Conservation (phyloP, 2,888 invertebrate genomes). For the Acanthococcus lagerstroemiae region DNA sequence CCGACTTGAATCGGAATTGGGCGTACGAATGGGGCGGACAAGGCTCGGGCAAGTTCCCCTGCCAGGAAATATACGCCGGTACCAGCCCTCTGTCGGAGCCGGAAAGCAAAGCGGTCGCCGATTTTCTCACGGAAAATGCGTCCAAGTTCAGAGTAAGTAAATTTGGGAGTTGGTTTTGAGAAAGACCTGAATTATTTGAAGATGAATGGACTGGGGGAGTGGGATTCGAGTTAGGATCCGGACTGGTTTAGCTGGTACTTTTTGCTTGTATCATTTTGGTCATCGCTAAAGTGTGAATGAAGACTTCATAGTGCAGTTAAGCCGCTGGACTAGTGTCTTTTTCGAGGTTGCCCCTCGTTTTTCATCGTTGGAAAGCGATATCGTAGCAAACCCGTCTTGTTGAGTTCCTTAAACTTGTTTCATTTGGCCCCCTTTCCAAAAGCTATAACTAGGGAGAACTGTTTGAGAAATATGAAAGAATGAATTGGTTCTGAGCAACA, state of each 20-base stretch:
- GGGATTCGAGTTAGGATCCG: no score
- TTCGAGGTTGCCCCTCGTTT: no score
- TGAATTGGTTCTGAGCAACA: no score
- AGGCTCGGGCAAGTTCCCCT: conserved; percentile 73
- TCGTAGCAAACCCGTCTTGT: neutral
- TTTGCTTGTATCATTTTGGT: neutral
- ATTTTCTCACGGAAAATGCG: conserved; percentile 43
- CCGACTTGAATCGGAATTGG: conserved; percentile 79
- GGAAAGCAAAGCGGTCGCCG: conserved; percentile 59
- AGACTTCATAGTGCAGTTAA: no score
- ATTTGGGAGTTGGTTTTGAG: no score
- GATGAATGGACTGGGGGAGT: no score
- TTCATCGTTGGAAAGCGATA: neutral
- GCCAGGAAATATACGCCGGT: conserved; percentile 72
- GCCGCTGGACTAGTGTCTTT: no score
- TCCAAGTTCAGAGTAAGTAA: conserved; percentile 30
- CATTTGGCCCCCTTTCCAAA: no score
- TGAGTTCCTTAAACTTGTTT: neutral
- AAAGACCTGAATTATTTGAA: no score
- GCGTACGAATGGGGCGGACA: conserved; percentile 78
- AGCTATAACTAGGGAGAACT: no score
- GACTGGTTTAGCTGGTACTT: no score
- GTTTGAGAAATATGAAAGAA: no score
- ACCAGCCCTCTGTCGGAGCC: conserved; percentile 73
- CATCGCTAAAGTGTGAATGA: neutral